Evolutionary conservation across 2,888 invertebrate genomes (phyloP).

Genomic region (Byasa hedistus): DNA sequence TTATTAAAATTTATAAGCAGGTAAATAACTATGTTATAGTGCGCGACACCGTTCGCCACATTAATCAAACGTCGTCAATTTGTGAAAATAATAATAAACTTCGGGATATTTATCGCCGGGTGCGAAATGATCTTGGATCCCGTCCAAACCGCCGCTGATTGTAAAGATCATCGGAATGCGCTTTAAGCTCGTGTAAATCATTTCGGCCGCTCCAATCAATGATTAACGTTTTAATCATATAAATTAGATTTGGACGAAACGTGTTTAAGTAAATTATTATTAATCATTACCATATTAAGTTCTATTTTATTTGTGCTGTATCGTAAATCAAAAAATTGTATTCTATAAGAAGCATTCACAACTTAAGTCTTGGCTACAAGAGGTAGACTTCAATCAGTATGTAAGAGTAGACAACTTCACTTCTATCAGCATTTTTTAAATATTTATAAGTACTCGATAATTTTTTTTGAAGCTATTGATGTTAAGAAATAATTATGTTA

Average conservation of each 20-base stretch:
- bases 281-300: background rate
- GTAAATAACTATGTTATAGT: background rate
- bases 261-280: background rate
- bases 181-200: conserved; percentile 41
- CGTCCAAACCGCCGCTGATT: conserved; percentile 43
- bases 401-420: no score
- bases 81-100: conserved; percentile 41
- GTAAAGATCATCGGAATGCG: conserved; percentile 42
- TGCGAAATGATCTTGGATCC: conserved; percentile 39
- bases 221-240: conserved; percentile 17
- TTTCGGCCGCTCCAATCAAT: conserved; percentile 17
- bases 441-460: no score
- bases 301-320: background rate
- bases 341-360: no score
- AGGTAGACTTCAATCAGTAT: no score
- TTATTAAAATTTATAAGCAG: background rate
- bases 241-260: background rate
- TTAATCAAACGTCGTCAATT: conserved; percentile 34
- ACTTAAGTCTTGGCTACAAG: no score
- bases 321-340: background rate
- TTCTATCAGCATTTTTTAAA: no score
- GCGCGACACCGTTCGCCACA: conserved; percentile 9
- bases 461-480: no score
- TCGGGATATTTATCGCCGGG: conserved; percentile 43
- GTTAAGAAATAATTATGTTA: no score